phyloP scores from a whole-genome alignment of 2,113 vertebrate genomes.

The Nothobranchius kuhntae region DNA sequence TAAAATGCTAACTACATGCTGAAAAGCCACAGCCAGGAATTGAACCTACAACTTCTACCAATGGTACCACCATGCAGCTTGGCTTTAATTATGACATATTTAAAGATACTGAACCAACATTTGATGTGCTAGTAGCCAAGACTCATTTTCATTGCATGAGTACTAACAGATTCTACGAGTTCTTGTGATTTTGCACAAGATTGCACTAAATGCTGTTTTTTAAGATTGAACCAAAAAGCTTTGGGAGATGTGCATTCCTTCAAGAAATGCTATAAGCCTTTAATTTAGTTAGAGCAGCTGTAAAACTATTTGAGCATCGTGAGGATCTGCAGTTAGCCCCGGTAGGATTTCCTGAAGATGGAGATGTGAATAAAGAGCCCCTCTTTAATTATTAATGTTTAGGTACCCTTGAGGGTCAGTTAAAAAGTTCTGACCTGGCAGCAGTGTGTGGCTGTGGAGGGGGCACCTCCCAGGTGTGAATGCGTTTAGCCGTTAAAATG shows the following conservation, averaged over 20 bases:
- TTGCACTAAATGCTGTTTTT: background rate
- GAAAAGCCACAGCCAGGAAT: no score
- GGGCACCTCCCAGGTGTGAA: constrained; percentile 40
- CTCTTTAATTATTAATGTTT: constrained; percentile 31
- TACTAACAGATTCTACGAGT: no score
- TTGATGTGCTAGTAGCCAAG: no score
- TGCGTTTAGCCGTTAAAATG: constrained; percentile 22
- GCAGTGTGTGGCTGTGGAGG: constrained; percentile 21
- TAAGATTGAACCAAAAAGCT: background rate
- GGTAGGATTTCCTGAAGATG: background rate
- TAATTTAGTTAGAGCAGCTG: background rate
- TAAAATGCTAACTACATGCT: no score
- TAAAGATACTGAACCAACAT: no score
- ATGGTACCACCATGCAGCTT: no score
- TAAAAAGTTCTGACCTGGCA: constrained; percentile 1
- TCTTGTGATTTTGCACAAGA: no score
- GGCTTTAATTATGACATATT: no score
- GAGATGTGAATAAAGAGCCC: constrained; percentile 29
- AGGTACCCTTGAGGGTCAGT: constrained; percentile 24
- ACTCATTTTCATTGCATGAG: no score
- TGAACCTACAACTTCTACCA: no score
- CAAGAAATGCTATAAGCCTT: no score
- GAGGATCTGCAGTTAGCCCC: background rate
- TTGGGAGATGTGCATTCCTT: no score
- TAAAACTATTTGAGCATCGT: background rate